Evolutionary conservation across 2,888 invertebrate species (phyloP).

Genomic region (Glyphotaelius pellucidus): DNA sequence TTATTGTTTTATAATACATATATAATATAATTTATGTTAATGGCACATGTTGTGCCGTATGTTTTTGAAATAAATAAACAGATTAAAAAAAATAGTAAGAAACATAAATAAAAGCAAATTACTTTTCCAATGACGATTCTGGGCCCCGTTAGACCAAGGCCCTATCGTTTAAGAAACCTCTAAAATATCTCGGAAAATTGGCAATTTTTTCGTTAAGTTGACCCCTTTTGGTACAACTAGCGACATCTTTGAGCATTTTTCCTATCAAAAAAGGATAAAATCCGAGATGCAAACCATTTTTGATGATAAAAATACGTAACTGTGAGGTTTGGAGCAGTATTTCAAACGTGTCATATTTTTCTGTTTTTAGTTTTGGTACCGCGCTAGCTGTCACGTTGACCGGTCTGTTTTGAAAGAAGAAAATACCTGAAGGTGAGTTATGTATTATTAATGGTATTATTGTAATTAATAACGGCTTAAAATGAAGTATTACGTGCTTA

Average conservation of each 20-base stretch:
- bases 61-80: too few relatives aligned
- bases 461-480: background rate
- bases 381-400: constrained; percentile 26
- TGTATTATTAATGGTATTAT: background rate
- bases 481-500: background rate
- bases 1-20: too few relatives aligned
- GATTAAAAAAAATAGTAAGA: too few relatives aligned
- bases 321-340: background rate
- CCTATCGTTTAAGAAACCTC: too few relatives aligned
- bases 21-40: too few relatives aligned
- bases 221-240: background rate
- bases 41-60: too few relatives aligned
- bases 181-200: background rate
- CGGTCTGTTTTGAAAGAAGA: constrained; percentile 17
- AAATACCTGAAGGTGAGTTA: constrained; percentile 2
- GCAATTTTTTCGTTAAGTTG: background rate
- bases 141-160: too few relatives aligned
- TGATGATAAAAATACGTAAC: background rate
- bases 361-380: background rate
- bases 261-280: background rate
- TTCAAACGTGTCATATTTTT: constrained; percentile 18
- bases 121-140: background rate
- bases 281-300: constrained; percentile 22
- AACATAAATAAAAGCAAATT: too few relatives aligned
- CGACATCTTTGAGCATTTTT: constrained; percentile 2